Evolutionary conservation across 2,113 vertebrate genomes (phyloP).

Genomic region (Melospiza melodia): DNA sequence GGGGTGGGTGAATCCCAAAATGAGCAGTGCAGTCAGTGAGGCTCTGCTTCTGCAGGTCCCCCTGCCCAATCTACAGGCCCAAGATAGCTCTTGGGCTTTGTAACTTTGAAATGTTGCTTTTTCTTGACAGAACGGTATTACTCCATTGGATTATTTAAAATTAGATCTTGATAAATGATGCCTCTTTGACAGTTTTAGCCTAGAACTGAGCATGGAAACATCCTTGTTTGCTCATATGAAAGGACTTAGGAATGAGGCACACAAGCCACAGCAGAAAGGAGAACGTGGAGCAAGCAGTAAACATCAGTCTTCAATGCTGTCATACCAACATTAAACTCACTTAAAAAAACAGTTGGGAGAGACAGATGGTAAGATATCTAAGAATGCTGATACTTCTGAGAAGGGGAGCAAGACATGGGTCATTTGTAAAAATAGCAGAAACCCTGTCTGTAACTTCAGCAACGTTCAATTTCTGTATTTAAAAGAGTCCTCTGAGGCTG

Average conservation of each 20-base stretch:
- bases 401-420: conserved; percentile 9
- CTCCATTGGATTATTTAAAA: not conserved
- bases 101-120: not conserved
- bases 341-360: not conserved
- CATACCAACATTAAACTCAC: not conserved
- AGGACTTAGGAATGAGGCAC: not conserved
- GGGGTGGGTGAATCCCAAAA: not conserved
- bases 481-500: conserved; percentile 31
- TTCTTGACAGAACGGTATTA: not conserved
- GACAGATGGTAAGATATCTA: conserved; percentile 30
- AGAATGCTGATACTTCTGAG: conserved; percentile 38
- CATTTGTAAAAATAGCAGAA: conserved; percentile 57
- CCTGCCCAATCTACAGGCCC: not conserved
- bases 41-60: not conserved
- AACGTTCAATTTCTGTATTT: conserved; percentile 11
- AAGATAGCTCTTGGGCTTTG: not conserved
- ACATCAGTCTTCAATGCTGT: not conserved
- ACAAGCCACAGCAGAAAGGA: not conserved
- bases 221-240: not conserved
- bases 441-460: conserved; percentile 14
- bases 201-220: not conserved
- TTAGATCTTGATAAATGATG: not conserved
- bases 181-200: not conserved
- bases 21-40: not conserved
- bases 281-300: not conserved